Base-by-base conservation (phyloP, 2,797 vertebrate genomes). In the Fundulus diaphanus region DNA sequence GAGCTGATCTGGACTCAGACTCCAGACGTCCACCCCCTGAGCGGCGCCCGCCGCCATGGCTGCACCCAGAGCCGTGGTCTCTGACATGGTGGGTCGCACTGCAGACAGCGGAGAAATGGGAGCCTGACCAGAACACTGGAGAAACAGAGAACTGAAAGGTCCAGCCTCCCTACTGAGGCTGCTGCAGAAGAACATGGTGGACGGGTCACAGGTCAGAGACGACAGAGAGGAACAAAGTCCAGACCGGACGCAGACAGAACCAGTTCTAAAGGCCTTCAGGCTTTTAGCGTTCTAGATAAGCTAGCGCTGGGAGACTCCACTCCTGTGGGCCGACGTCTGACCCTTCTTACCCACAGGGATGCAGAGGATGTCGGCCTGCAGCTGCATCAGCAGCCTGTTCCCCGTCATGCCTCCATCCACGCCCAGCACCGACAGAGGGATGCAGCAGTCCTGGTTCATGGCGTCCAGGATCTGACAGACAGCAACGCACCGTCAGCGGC, bases 391-490 rank as follows among this genome's bases (percentile, higher is more conserved):
- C 67, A 97, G 87, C 74, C 96, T 96, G 91, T 98, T 98, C 79
- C 91, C 90, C 3, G 97, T 98, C 97, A 99, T 99, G 74, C 97
- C 97, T 87, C 97, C 97, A 0, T 99, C 97, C 80, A 98, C 97
- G 85, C 97, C 95, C 88, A 98, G 93, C 84, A 95, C 94, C 1
- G 68, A 95, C 82, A 98, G 95, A 80, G 96, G 96, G 71, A 97
- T 85, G 44, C 97, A 96, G 76, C 95, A 96, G 93, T 99, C 97
- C 40, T 96, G 95, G 89, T 98, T 98, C 94, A 99, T 97, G 7
- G 97, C 97, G 73, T 99, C 97, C 44, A 98, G 90, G 93, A 98
- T 97, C 97, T 99, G 87, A 74, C 0, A 56, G 42, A 72, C n/a
- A 78, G 37, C 13, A 75, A 5, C 37, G 0, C 4, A 49, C 5